Evolutionary conservation across 2,797 vertebrate genomes (phyloP), one percentile per base, ranked within the genome.

Genomic region (Discoglossus pictus): DNA sequence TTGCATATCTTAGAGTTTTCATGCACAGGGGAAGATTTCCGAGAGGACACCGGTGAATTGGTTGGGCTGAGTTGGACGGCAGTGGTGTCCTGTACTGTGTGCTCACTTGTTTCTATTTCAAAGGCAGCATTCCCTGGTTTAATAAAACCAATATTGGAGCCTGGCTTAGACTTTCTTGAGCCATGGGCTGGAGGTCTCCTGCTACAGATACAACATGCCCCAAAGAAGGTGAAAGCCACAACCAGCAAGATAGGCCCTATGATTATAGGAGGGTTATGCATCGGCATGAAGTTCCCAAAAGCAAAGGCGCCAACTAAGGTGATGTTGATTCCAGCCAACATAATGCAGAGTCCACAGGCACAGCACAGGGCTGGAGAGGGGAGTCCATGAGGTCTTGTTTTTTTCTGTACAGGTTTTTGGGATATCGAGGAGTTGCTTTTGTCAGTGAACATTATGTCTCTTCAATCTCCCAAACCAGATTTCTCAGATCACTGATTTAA

Each of bases 241-340:
- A 91, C 75, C 6, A 98, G 27, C 47, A 98, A 80, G 8, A 93
- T 85, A 7, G 94, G 95, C 1, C 95, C 96, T 0, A 95, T 91
- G 76, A 98, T 74, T 73, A 98, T 93, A 40, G 94, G 91, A 3
- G 89, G 90, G 79, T 98, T 98, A 77, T 83, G 83, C 8, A 89
- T 21, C 0, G 94, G 92, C 10, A 92, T 56, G 52, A 93, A 90
- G 39, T 93, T 93, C 65, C 90, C 90, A 3, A 94, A 93, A 8
- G 93, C 90, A 43, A 98, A 95, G 0, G 92, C 93, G 3, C 96
- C 97, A 77, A 97, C 94, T 61, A 99, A 79, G 6, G 97, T 99
- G 86, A 98, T 96, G 87, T 98, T 98, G 80, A 98, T 93, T 66
- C 96, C 97, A 0, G 95, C 97, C 48, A 98, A 83, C 94, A 98